phyloP scores from a whole-genome alignment of 2,797 vertebrate species.

The Streptopelia turtur region DNA sequence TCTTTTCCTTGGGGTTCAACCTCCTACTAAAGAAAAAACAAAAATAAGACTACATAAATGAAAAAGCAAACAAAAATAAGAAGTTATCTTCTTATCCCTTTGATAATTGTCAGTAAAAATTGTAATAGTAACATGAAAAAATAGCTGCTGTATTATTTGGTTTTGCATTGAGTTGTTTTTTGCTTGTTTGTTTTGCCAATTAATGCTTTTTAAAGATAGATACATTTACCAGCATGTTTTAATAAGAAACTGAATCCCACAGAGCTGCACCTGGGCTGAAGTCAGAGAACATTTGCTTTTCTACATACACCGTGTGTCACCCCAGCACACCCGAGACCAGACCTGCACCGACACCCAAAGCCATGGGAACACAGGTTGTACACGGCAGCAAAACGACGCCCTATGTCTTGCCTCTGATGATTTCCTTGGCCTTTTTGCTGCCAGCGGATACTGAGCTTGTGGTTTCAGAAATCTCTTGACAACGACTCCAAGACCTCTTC shows the following conservation, averaged over 20 bases:
- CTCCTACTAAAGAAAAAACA: neutral
- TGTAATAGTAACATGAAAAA: neutral
- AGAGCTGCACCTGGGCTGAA: neutral
- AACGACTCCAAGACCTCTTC: neutral
- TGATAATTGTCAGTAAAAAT: neutral
- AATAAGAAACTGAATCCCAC: neutral
- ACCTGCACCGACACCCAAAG: neutral
- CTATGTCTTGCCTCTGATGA: neutral
- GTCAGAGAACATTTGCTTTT: neutral
- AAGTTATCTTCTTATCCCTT: neutral
- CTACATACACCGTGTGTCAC: neutral
- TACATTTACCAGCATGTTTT: neutral
- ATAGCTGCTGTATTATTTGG: neutral
- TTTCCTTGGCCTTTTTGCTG: neutral
- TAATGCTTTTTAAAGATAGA: neutral
- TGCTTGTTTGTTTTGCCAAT: neutral
- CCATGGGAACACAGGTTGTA: neutral
- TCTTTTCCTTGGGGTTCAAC: neutral
- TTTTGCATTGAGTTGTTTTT: neutral
- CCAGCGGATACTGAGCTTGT: neutral
- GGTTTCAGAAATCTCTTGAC: neutral
- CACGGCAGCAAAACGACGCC: accelerated
- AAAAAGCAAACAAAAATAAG: neutral
- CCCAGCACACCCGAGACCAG: neutral
- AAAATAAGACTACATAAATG: neutral